phyloP scores from a whole-genome alignment of 2,888 invertebrate genomes.

The Agrotis exclamationis region DNA sequence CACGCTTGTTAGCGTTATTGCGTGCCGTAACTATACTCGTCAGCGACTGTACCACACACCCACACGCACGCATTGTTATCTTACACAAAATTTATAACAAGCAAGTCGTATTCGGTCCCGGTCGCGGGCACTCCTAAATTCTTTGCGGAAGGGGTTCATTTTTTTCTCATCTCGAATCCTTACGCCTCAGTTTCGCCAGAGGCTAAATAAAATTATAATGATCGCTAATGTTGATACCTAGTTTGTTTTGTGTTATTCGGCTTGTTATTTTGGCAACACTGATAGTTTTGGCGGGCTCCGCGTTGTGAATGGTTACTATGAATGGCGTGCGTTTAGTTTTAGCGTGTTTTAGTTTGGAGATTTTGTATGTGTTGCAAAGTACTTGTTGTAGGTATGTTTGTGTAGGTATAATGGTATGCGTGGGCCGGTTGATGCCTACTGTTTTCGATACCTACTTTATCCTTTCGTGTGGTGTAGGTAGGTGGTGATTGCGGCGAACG shows the following conservation, averaged over 20 bases:
- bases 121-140: conserved; percentile 89
- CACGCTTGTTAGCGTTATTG: conserved; percentile 91
- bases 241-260: conserved; percentile 79
- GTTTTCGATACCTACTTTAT: conserved; percentile 59
- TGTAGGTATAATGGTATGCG: conserved; percentile 60
- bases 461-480: conserved; percentile 29
- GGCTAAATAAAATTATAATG: conserved; percentile 85
- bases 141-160: conserved; percentile 87
- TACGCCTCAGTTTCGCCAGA: conserved; percentile 77
- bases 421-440: conserved; percentile 63
- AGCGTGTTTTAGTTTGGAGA: conserved; percentile 65
- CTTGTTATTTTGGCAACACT: conserved; percentile 83
- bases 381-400: conserved; percentile 51
- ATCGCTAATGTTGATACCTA: conserved; percentile 72
- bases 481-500: conserved; percentile 8
- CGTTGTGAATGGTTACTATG: conserved; percentile 76
- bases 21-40: conserved; percentile 91
- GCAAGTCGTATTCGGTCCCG: conserved; percentile 88
- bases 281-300: conserved; percentile 76
- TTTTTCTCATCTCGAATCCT: conserved; percentile 77
- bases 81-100: conserved; percentile 91
- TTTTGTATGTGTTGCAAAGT: conserved; percentile 61
- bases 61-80: conserved; percentile 90
- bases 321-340: conserved; percentile 71
- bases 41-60: conserved; percentile 89